Evolutionary conservation across 2,888 invertebrate genomes (phyloP), one percentile per base, ranked within the genome.

Genomic region (Azorinus chamasolen): DNA sequence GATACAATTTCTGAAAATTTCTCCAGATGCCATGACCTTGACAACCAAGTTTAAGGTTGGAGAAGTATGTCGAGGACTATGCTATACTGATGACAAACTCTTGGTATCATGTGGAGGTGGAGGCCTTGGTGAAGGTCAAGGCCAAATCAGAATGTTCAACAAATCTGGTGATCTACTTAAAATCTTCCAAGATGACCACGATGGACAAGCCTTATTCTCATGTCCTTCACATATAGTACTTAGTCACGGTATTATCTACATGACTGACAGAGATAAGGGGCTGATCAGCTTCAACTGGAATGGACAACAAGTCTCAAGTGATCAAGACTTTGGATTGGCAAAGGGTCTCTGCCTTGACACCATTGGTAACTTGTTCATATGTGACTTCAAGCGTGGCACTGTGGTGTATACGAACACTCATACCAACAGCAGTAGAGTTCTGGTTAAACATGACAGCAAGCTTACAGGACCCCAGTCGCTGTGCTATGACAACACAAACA

Each of bases 31-130:
- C 0, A 45, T 69, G 54, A 25, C 16, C 16, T 54, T 18, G 10
- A 54, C 46, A 39, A n/a, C n/a, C 18, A 51, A 43, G n/a, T 55
- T 69, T 22, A 69, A 55, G 41, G 69, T 69, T 5, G 46, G 41
- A 18, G 45, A 69, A 14, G 43, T 32, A 37, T 69, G 69, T 46
- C 53, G 55, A 54, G 69, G 69, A 4, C 20, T 69, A 20, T 37
- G 61, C 0, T 69, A n/a, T 32, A 32, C 46, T 39, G 37, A 16
- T 1, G 18, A 46, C 14, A 39, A 61, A 39, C 54, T 69, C 16
- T 61, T 25, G 22, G 69, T 69, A 22, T 54, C 61, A 18, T 62
- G 69, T 54, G 69, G 69, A 1, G 69, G 69, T 24, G 54, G 46
- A 3, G 62, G 55, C 1, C 51, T 61, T 14, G 32, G 61, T n/a